Evolutionary conservation across 2,797 vertebrate species (phyloP).

Genomic region (Pipistrellus nathusii): DNA sequence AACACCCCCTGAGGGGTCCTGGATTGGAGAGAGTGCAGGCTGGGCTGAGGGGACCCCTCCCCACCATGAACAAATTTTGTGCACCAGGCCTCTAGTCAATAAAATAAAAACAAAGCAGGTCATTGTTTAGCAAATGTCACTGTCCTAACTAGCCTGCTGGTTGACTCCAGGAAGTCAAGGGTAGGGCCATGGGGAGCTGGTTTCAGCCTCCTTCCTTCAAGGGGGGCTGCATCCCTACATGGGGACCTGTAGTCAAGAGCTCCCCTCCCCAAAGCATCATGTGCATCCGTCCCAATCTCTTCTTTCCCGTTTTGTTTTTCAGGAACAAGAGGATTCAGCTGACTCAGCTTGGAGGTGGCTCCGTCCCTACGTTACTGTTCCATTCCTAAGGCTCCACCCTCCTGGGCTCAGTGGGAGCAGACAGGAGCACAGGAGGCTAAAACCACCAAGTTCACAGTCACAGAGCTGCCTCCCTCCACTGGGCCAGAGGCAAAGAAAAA

Average conservation of each 20-base stretch:
- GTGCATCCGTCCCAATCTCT: neutral
- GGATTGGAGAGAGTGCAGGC: too few species aligned
- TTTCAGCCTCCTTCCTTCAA: neutral
- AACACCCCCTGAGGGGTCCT: too few species aligned
- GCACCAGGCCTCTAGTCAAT: neutral
- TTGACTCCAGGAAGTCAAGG: neutral
- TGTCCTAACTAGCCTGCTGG: neutral
- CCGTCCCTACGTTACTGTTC: constrained; percentile 66
- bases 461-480: neutral
- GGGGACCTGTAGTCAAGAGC: neutral
- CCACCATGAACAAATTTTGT: too few species aligned
- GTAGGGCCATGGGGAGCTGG: rapidly evolving
- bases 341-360: constrained; percentile 65
- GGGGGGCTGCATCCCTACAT: neutral
- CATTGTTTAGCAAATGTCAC: neutral
- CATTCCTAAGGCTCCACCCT: neutral
- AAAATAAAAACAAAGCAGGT: constrained; percentile 31
- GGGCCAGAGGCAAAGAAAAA: neutral
- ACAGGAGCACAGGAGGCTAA: neutral
- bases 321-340: constrained; percentile 62
- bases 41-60: too few species aligned
- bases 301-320: constrained; percentile 55
- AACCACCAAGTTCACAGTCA: neutral
- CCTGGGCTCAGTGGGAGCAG: neutral
- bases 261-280: neutral